These are phyloP conservation scores for Callaeas wilsoni DNA, from an alignment of 2,113 vertebrate species.

Conservation along the genomic window DNA sequence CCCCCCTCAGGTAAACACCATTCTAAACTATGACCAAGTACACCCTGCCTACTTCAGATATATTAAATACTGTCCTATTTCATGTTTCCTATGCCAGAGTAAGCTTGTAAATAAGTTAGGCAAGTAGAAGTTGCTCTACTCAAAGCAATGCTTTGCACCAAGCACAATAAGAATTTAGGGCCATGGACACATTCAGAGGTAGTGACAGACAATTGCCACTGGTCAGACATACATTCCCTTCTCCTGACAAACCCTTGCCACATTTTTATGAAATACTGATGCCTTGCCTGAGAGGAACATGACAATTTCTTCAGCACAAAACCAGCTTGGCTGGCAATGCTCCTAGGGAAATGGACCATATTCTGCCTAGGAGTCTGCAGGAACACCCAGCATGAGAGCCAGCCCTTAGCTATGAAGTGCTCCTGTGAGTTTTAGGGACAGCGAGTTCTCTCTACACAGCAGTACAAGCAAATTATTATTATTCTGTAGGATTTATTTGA, in stretches of 20 bases:
- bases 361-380: accelerated
- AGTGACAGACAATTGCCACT: not conserved
- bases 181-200: not conserved
- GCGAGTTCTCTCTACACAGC: not conserved
- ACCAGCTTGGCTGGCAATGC: not conserved
- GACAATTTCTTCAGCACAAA: not conserved
- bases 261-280: not conserved
- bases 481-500: not conserved
- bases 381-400: not conserved
- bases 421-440: not conserved
- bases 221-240: not conserved
- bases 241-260: not conserved
- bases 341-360: accelerated
- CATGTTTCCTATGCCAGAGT: not conserved
- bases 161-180: not conserved
- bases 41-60: not conserved
- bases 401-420: not conserved
- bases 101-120: not conserved
- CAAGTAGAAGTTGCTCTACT: not conserved
- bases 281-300: not conserved
- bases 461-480: not conserved
- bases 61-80: not conserved
- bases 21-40: not conserved
- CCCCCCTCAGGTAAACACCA: not conserved
- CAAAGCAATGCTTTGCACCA: not conserved